phyloP scores from a whole-genome alignment of 1,140 invertebrate genomes.

The Eufriesea mexicana region DNA sequence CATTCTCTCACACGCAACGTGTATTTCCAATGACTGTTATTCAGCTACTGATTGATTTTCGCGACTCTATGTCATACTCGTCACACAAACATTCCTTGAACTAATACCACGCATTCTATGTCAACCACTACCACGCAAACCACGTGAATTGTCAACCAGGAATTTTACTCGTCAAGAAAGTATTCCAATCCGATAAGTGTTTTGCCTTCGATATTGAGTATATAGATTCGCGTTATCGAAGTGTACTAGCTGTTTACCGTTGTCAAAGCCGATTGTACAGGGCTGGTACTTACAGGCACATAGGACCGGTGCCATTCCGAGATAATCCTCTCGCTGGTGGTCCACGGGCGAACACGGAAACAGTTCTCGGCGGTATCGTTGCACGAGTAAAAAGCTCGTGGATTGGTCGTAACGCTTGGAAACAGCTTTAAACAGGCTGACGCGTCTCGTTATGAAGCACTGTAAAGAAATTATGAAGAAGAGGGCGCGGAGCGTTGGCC shows the following conservation, averaged over 20 bases:
- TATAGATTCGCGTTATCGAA: slow-evolving; percentile 23
- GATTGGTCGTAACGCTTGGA: slow-evolving; percentile 12
- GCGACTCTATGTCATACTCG: no score
- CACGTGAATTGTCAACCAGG: no score
- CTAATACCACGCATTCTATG: no score
- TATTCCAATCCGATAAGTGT: slow-evolving; percentile 3
- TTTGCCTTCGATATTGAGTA: not conserved
- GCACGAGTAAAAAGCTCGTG: not conserved
- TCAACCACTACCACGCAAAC: no score
- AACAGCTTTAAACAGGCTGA: slow-evolving; percentile 20
- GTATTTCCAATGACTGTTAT: no score
- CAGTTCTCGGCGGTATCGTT: slow-evolving; percentile 18
- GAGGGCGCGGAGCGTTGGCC: not conserved
- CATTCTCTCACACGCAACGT: no score
- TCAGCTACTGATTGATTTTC: no score
- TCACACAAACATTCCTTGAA: no score
- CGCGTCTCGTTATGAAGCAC: slow-evolving; percentile 3
- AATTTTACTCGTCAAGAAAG: slow-evolving; percentile 2
- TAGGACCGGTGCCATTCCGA: slow-evolving; percentile 61
- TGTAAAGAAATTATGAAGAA: not conserved
- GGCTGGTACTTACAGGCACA: slow-evolving; percentile 36
- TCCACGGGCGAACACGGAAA: slow-evolving; percentile 65
- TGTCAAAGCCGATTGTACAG: slow-evolving; percentile 58
- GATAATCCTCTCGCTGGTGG: slow-evolving; percentile 66
- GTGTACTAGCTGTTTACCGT: slow-evolving; percentile 56